phyloP scores from a whole-genome alignment of 2,888 invertebrate genomes.

The Physocephala rufipes region DNA sequence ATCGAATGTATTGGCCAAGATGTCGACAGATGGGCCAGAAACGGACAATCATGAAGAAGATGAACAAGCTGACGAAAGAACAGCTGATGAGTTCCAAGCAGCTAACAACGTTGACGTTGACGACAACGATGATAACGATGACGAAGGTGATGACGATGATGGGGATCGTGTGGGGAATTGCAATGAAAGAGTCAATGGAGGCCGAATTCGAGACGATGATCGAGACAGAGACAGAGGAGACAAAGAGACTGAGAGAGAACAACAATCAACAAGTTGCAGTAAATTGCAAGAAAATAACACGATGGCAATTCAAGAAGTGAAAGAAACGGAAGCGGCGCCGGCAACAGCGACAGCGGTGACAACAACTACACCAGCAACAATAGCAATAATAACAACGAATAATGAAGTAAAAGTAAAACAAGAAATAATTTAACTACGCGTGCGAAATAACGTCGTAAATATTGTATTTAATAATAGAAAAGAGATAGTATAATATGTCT shows the following conservation, averaged over 20 bases:
- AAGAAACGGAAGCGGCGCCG: constrained; percentile 27
- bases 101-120: constrained; percentile 33
- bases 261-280: constrained; percentile 14
- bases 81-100: constrained; percentile 21
- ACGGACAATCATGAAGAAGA: constrained; percentile 39
- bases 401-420: constrained; percentile 61
- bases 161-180: constrained; percentile 21
- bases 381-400: constrained; percentile 57
- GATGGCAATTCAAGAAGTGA: constrained; percentile 26
- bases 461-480: constrained; percentile 43
- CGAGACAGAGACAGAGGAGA: constrained; percentile 42
- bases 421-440: constrained; percentile 53
- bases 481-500: constrained; percentile 27
- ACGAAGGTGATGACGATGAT: constrained; percentile 27
- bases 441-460: constrained; percentile 42
- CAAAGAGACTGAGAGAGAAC: no score
- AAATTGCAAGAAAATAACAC: constrained; percentile 33
- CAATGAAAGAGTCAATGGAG: constrained; percentile 28
- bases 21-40: constrained; percentile 44
- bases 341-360: constrained; percentile 16
- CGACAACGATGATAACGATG: constrained; percentile 23
- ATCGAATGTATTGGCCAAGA: constrained; percentile 57
- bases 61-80: constrained; percentile 9
- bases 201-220: constrained; percentile 34
- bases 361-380: constrained; percentile 36